A percentile compares a stretch with the other conserved stretches of the same genome.
phyloP scores from a whole-genome alignment of 2,888 invertebrate species.

The Oxytorus armatus region DNA sequence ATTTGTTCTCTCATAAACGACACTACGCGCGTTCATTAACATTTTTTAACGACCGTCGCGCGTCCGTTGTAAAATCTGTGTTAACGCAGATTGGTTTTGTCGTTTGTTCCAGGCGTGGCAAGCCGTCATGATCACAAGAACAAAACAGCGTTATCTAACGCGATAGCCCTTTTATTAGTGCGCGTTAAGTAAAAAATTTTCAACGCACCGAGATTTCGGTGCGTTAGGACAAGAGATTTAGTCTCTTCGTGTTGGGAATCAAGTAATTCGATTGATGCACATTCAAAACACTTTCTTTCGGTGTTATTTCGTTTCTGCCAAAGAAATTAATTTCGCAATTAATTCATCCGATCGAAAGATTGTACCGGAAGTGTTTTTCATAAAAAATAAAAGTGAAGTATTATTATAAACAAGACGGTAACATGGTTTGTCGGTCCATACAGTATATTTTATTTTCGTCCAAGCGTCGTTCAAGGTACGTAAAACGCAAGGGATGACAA shows the following conservation, averaged over 20 bases:
- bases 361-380: not conserved
- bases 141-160: not conserved
- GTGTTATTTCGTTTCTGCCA: not conserved
- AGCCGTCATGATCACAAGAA: not conserved
- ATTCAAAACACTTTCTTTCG: not conserved
- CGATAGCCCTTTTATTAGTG: no score
- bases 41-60: not conserved
- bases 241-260: not conserved
- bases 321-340: not conserved
- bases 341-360: not conserved
- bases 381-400: not conserved
- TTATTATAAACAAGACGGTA: not conserved
- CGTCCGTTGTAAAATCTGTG: no score
- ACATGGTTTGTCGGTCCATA: not conserved
- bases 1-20: no score
- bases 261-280: not conserved
- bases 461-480: not conserved
- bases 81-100: not conserved
- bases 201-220: not conserved
- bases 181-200: no score
- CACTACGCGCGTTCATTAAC: no score
- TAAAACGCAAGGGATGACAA: not conserved
- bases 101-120: slow-evolving; percentile 3
- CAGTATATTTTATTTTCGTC: not conserved
- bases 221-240: no score